Conservation (phyloP, 1,140 invertebrate genomes). For the Saccostrea cuccullata region DNA sequence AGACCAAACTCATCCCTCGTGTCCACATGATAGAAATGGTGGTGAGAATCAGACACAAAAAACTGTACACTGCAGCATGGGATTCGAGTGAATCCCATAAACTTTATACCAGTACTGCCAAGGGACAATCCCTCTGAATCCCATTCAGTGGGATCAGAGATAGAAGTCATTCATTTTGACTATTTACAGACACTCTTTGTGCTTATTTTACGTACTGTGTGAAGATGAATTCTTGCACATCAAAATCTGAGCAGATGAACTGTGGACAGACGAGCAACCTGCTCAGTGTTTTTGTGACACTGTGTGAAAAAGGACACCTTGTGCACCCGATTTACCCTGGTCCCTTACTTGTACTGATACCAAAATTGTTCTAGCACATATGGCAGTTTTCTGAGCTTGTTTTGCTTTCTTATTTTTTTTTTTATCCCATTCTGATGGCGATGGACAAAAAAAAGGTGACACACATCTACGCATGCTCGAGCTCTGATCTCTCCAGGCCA, state of each 20-base stretch:
- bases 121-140: neutral
- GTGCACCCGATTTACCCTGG: neutral
- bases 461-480: constrained; percentile 25
- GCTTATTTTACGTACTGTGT: neutral
- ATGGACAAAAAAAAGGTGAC: neutral
- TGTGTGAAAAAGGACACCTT: neutral
- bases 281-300: constrained; percentile 8
- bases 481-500: neutral
- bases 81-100: neutral
- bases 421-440: neutral
- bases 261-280: neutral
- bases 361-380: neutral
- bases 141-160: neutral
- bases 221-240: neutral
- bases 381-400: neutral
- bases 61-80: neutral
- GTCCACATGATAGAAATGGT: constrained; percentile 18
- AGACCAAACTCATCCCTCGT: constrained; percentile 49
- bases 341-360: neutral
- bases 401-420: constrained; percentile 3
- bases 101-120: neutral
- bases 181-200: neutral
- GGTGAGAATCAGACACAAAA: neutral
- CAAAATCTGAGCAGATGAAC: neutral
- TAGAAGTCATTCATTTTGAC: neutral